Percentiles rank a stretch among this genome's conserved stretches.
These are phyloP conservation scores for Minunthozetes semirufus DNA, from an alignment of 2,888 invertebrate species.

Conservation along the genomic window DNA sequence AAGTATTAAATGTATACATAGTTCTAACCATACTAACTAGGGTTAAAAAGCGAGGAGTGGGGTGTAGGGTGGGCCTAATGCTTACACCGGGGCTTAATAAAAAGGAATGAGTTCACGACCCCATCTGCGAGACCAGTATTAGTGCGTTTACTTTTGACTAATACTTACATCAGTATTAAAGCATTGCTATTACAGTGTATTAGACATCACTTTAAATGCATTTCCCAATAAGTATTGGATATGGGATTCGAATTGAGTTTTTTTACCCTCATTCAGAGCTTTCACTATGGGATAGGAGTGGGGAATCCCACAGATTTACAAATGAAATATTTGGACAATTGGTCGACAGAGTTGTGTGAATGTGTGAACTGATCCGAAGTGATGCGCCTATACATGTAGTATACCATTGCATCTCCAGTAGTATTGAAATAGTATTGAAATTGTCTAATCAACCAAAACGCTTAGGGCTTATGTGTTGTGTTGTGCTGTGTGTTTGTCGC, in stretches of 20 bases:
- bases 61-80: constrained; percentile 2
- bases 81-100: background rate
- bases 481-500: background rate
- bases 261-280: background rate
- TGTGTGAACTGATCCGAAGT: constrained; percentile 28
- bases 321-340: constrained; percentile 20
- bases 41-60: constrained; percentile 16
- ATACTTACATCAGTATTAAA: constrained; percentile 12
- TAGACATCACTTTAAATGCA: constrained; percentile 1
- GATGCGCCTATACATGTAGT: constrained; percentile 12
- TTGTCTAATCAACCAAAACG: constrained; percentile 2
- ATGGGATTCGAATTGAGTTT: background rate
- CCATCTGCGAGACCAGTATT: constrained; percentile 29
- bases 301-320: constrained; percentile 19
- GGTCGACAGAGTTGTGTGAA: constrained; percentile 13
- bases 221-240: background rate
- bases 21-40: constrained; percentile 10
- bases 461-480: constrained; percentile 11
- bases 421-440: background rate
- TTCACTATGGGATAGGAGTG: background rate
- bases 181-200: background rate
- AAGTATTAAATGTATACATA: constrained; percentile 16
- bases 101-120: constrained; percentile 18
- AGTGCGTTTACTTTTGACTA: constrained; percentile 16
- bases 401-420: background rate